These are phyloP conservation scores for Sus cebifrons DNA, from an alignment of 2,797 vertebrate species.

Conservation along the genomic window DNA sequence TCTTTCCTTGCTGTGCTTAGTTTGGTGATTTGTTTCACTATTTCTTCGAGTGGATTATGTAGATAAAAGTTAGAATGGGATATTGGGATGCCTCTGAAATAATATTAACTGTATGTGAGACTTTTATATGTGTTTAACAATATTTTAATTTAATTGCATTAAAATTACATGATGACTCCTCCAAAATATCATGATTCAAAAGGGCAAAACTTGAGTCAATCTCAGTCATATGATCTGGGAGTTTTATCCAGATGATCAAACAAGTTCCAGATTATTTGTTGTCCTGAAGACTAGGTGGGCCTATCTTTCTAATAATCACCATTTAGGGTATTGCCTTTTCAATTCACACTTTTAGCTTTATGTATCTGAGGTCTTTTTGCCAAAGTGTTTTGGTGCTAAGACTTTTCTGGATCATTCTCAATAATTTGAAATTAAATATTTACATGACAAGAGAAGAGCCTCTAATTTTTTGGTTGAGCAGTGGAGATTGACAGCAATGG, in stretches of 20 bases:
- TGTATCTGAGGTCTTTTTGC: not conserved
- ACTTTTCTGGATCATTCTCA: not conserved
- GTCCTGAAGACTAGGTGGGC: no score
- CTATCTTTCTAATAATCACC: not conserved
- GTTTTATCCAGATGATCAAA: no score
- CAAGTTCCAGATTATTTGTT: no score
- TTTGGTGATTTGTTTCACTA: not conserved
- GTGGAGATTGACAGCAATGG: not conserved
- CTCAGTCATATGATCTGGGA: not conserved
- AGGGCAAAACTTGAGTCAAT: not conserved
- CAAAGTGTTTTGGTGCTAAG: not conserved
- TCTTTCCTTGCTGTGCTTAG: not conserved
- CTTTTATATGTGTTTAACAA: not conserved
- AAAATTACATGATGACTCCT: not conserved
- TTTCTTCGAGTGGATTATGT: not conserved
- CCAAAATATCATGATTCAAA: conserved; percentile 2
- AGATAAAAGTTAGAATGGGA: not conserved
- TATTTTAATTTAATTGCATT: not conserved
- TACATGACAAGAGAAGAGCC: not conserved
- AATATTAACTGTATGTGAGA: not conserved
- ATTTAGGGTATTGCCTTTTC: not conserved
- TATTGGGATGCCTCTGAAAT: not conserved
- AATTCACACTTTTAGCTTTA: not conserved
- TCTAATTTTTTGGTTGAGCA: not conserved
- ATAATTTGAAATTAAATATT: not conserved